Conservation (phyloP, 1,140 invertebrate species). For the Camponotus pennsylvanicus region DNA sequence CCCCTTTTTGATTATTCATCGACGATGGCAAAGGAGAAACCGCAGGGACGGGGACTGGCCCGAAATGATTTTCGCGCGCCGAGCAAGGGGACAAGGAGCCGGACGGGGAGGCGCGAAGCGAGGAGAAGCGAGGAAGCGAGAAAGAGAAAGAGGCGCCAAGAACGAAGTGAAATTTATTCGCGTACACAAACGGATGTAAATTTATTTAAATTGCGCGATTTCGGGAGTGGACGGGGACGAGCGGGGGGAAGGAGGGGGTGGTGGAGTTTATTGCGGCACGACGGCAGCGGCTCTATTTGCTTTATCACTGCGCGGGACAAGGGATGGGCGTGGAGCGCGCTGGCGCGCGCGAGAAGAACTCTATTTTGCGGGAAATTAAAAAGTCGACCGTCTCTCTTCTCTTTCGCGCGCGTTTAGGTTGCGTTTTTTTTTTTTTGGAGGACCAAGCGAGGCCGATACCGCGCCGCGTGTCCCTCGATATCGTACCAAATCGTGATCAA, state of each 20-base stretch:
- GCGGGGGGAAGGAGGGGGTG: conserved; percentile 37
- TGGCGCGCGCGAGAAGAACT: conserved; percentile 79
- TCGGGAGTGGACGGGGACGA: conserved; percentile 77
- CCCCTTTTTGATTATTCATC: conserved; percentile 82
- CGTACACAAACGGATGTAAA: conserved; percentile 86
- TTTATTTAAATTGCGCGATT: conserved; percentile 86
- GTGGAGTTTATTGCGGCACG: conserved; percentile 84
- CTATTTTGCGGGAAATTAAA: conserved; percentile 84
- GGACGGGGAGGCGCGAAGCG: neutral
- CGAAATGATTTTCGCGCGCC: conserved; percentile 77
- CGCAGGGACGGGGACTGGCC: conserved; percentile 75
- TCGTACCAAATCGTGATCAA: neutral
- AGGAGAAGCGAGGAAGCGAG: conserved; percentile 29
- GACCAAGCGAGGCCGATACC: conserved; percentile 22
- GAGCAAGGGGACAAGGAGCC: conserved; percentile 41
- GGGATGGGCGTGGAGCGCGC: conserved; percentile 82
- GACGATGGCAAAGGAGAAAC: conserved; percentile 79
- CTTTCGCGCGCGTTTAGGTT: conserved; percentile 49
- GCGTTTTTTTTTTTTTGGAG: conserved; percentile 47
- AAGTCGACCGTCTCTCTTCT: conserved; percentile 71
- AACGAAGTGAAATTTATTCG: conserved; percentile 84
- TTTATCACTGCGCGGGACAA: conserved; percentile 85
- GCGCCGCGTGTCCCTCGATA: too few relatives aligned
- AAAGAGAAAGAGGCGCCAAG: conserved; percentile 72
- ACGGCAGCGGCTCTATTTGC: conserved; percentile 84